Percentiles rank a stretch among this genome's conserved stretches.
phyloP scores from a whole-genome alignment of 2,797 vertebrate genomes.

The Phrynocephalus vlangalii region DNA sequence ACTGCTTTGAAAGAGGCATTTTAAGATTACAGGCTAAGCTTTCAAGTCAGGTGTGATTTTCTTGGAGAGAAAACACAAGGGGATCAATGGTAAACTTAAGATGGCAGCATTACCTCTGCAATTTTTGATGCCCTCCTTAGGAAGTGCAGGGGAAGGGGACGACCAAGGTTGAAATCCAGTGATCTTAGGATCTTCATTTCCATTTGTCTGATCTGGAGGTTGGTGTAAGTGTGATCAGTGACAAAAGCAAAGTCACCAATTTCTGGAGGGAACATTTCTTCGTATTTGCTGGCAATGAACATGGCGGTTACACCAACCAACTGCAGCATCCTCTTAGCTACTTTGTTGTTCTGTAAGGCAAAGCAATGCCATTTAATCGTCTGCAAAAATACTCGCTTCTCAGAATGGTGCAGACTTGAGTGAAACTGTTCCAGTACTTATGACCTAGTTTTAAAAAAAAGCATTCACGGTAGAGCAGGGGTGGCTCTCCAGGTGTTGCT shows the following conservation, averaged over 20 bases:
- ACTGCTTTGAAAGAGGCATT: too few species aligned
- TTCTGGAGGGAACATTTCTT: slow-evolving; percentile 65
- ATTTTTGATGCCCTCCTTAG: slow-evolving; percentile 69
- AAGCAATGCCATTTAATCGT: background rate
- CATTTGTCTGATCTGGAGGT: slow-evolving; percentile 69
- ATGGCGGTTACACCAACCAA: slow-evolving; percentile 81
- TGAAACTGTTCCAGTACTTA: background rate
- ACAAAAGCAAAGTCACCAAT: slow-evolving; percentile 66
- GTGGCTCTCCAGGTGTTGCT: too few species aligned
- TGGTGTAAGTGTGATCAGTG: slow-evolving; percentile 66
- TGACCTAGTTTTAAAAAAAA: background rate
- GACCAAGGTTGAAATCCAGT: slow-evolving; percentile 68
- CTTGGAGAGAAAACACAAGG: background rate
- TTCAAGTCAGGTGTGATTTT: background rate
- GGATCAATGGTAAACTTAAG: background rate
- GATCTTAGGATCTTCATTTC: slow-evolving; percentile 74
- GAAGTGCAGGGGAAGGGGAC: slow-evolving; percentile 68
- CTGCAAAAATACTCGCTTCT: background rate
- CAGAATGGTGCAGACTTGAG: background rate
- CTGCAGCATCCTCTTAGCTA: slow-evolving; percentile 85
- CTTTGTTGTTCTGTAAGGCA: slow-evolving; percentile 77
- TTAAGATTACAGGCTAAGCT: background rate
- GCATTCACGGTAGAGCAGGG: background rate
- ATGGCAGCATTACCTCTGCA: slow-evolving; percentile 62
- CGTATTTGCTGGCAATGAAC: slow-evolving; percentile 76